Evolutionary conservation across 2,113 vertebrate species (phyloP).

Genomic region (Camelus dromedarius): DNA sequence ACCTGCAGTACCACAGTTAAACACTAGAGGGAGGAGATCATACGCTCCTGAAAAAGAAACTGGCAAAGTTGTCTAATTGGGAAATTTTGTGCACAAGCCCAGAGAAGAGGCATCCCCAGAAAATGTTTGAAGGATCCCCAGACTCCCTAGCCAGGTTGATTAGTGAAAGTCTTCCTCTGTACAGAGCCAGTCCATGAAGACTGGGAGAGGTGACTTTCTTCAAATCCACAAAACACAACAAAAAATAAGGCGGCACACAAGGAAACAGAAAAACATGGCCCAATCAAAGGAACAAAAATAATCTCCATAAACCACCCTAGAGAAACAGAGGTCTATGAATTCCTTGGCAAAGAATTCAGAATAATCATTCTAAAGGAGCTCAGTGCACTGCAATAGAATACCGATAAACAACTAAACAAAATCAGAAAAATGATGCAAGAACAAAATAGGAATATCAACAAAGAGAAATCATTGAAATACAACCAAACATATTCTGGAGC

Average conservation of each 20-base stretch:
- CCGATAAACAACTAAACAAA: background rate
- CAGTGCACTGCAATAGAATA: background rate
- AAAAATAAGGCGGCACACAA: background rate
- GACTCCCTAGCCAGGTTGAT: background rate
- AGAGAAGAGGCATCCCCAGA: background rate
- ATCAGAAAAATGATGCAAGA: background rate
- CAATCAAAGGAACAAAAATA: background rate
- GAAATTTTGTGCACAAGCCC: background rate
- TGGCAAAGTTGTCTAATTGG: background rate
- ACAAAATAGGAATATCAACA: background rate
- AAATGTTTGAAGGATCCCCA: background rate
- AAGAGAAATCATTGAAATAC: background rate
- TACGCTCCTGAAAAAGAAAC: background rate
- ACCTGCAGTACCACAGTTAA: background rate
- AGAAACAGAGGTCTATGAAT: background rate
- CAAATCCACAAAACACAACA: background rate
- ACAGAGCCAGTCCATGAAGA: background rate
- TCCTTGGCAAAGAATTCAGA: background rate
- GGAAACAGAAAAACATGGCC: background rate
- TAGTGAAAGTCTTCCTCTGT: background rate
- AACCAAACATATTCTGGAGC: background rate
- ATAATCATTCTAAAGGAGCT: background rate
- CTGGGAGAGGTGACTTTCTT: background rate
- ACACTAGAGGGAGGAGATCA: slow-evolving; percentile 60
- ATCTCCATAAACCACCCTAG: background rate